Percentiles rank a stretch among this genome's conserved stretches.
Evolutionary conservation across 2,113 vertebrate genomes (phyloP).

Genomic region (Cinclus cinclus): DNA sequence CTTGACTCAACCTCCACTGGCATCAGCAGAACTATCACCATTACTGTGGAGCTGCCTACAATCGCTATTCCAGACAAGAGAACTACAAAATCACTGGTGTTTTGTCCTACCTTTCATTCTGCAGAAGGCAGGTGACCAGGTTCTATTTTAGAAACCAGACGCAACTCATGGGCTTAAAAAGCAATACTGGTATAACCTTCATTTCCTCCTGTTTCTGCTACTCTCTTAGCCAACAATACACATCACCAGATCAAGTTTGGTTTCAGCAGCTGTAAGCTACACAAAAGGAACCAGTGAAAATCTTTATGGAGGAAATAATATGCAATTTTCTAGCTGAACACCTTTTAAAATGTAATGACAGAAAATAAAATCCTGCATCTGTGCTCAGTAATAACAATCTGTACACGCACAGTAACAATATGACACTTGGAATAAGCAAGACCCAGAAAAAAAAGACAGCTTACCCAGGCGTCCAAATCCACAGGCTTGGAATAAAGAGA

Average conservation of each 20-base stretch:
- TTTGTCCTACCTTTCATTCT: background rate
- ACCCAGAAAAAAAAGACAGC: conserved; percentile 66
- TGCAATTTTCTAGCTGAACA: conserved; percentile 93
- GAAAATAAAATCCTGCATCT: conserved; percentile 71
- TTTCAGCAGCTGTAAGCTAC: conserved; percentile 64
- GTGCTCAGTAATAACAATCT: conserved; percentile 65
- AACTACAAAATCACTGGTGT: background rate
- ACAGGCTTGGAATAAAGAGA: conserved; percentile 75
- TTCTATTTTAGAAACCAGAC: background rate
- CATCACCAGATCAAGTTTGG: conserved; percentile 42
- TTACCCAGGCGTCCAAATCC: conserved; percentile 85
- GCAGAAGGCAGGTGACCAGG: background rate
- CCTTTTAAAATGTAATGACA: conserved; percentile 88
- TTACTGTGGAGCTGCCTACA: background rate
- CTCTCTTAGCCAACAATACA: background rate
- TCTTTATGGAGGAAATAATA: conserved; percentile 82
- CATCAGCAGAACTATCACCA: background rate
- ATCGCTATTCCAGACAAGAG: accelerated
- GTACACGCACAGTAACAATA: conserved; percentile 77
- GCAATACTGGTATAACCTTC: conserved; percentile 30
- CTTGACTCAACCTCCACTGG: background rate
- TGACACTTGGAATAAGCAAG: conserved; percentile 83
- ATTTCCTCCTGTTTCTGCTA: conserved; percentile 33
- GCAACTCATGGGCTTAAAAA: background rate
- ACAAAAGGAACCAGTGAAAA: conserved; percentile 66